These are phyloP conservation scores for Trichomycterus rosablanca DNA, from an alignment of 2,113 vertebrate genomes.

Conservation along the genomic window DNA sequence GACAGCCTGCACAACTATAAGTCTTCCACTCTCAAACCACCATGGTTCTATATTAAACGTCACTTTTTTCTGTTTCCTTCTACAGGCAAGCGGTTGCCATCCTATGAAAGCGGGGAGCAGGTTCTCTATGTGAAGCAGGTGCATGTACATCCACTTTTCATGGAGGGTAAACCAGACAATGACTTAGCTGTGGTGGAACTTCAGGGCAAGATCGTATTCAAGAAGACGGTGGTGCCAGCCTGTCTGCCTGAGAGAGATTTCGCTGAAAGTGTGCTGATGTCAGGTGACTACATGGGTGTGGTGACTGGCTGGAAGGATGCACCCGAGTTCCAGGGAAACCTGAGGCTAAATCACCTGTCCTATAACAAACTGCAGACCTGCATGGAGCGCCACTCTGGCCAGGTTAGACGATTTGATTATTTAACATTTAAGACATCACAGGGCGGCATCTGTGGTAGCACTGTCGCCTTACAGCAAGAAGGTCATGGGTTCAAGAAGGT, in stretches of 20 bases:
- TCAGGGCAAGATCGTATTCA: conserved; percentile 53
- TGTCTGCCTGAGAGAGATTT: conserved; percentile 71
- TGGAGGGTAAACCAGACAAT: conserved; percentile 52
- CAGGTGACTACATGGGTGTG: conserved; percentile 38
- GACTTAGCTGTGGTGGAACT: conserved; percentile 69
- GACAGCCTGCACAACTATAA: no score
- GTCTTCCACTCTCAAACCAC: no score
- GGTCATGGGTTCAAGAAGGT: no score
- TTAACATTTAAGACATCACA: no score
- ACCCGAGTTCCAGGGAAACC: conserved; percentile 39
- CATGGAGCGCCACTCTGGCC: conserved; percentile 45
- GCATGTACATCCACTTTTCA: conserved; percentile 58
- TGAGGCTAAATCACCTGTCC: conserved; percentile 56
- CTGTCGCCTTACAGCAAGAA: no score
- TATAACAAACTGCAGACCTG: conserved; percentile 57
- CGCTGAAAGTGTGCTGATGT: conserved; percentile 62
- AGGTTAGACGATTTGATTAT: conserved; percentile 15
- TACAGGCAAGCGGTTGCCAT: conserved; percentile 52
- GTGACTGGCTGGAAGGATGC: conserved; percentile 62
- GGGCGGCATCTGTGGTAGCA: no score
- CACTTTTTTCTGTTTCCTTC: background rate
- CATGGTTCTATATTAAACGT: background rate
- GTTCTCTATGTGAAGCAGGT: conserved; percentile 39
- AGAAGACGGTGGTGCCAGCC: conserved; percentile 36
- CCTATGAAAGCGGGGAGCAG: conserved; percentile 44